A percentile compares a stretch with the other conserved stretches of the same genome.
Evolutionary conservation across 2,888 invertebrate species (phyloP).

Genomic region (Oligia strigilis): DNA sequence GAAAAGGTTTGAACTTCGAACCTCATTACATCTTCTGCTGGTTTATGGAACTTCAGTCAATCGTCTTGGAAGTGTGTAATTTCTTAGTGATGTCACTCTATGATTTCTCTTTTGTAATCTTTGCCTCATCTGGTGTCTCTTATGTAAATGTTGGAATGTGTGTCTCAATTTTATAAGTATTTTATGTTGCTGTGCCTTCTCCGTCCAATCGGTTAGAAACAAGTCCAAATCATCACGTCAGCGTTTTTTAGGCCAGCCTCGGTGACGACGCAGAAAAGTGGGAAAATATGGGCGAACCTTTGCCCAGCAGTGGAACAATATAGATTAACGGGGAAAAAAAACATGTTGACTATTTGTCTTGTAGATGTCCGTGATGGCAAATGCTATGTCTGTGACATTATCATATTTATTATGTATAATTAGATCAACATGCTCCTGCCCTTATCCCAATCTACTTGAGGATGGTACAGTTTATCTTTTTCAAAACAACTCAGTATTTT

Average conservation of each 20-base stretch:
- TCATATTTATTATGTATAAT: background rate
- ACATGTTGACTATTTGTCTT: background rate
- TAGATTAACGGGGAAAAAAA: background rate
- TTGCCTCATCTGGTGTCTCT: constrained; percentile 21
- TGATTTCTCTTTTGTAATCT: constrained; percentile 29
- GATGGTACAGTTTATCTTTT: too few species aligned
- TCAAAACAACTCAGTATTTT: background rate
- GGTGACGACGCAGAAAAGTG: background rate
- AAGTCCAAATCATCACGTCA: background rate
- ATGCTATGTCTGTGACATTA: background rate
- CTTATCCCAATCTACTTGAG: background rate
- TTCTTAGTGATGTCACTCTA: constrained; percentile 23
- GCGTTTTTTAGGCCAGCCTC: background rate
- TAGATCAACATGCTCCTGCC: background rate
- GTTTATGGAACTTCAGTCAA: background rate
- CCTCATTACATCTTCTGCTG: background rate
- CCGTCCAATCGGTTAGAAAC: too few species aligned
- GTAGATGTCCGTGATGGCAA: background rate
- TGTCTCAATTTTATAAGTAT: constrained; percentile 13
- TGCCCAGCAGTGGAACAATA: background rate
- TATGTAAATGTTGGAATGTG: constrained; percentile 31
- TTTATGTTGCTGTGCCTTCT: constrained; percentile 5
- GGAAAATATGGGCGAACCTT: background rate
- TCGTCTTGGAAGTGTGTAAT: background rate
- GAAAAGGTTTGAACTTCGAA: background rate